Conservation (phyloP, 1,140 invertebrate genomes). For the Drosophila azteca region DNA sequence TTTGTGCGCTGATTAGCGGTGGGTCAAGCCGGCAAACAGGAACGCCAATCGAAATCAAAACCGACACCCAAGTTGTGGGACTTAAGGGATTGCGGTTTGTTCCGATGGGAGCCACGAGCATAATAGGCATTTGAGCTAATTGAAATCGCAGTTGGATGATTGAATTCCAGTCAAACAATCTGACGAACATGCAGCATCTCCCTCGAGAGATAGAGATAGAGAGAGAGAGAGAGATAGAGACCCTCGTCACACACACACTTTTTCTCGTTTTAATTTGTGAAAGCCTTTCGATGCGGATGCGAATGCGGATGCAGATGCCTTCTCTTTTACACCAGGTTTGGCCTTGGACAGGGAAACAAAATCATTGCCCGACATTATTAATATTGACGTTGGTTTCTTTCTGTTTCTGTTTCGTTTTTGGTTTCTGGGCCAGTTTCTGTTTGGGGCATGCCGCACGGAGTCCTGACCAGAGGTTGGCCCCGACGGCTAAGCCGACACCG, state of each 20-base stretch:
- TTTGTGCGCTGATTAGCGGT: conserved; percentile 69
- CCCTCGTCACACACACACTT: conserved; percentile 15
- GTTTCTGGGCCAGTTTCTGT: not conserved
- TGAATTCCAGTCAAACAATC: not conserved
- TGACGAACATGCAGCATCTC: not conserved
- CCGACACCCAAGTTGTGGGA: conserved; percentile 11
- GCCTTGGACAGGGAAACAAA: conserved; percentile 43
- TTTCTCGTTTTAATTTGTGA: conserved; percentile 63
- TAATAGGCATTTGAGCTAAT: conserved; percentile 29
- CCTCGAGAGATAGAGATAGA: too few species aligned
- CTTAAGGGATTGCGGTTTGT: conserved; percentile 64
- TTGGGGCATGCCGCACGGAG: not conserved
- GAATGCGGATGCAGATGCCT: not conserved
- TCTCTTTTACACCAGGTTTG: conserved; percentile 12
- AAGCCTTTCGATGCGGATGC: conserved; percentile 22
- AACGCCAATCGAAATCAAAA: conserved; percentile 14
- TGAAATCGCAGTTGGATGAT: conserved; percentile 27
- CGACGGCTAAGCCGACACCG: conserved; percentile 52
- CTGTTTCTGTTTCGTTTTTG: not conserved
- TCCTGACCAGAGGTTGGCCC: conserved; percentile 10
- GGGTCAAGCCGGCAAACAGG: conserved; percentile 26
- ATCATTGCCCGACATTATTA: conserved; percentile 54
- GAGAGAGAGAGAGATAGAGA: too few species aligned
- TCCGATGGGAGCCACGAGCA: conserved; percentile 5
- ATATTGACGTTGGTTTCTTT: conserved; percentile 57